Evolutionary conservation across 2,888 invertebrate species (phyloP), one percentile per base, ranked within the genome.

Genomic region (Chymomyza procnemis): DNA sequence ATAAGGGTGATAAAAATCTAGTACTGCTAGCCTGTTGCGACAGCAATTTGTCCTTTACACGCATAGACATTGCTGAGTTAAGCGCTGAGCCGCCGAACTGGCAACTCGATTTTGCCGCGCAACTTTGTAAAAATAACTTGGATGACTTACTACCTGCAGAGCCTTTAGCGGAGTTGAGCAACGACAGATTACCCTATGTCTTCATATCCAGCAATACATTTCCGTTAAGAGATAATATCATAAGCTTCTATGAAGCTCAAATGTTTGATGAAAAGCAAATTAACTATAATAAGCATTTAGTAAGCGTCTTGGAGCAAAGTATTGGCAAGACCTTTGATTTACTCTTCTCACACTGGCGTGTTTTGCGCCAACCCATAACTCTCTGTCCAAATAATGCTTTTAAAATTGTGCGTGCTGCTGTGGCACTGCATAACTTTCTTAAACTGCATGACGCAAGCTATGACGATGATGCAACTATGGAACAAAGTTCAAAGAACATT

Each of bases 21-120:
- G 16, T 65, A 2, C 21, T 74, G 12, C n/a, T 74, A 18, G 75
- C 75, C 30, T 65, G 72, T 19, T 74, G 74, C 18, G 75, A 74
- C 58, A 18, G 61, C 6, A 18, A 67, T 47, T 21, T 70, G 2
- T 61, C 59, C 54, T 74, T 74, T 8, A 54, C 26, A n/a, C 54
- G 47, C 12, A 30, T 74, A 19, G 71, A 70, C 16, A 62, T 71
- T 26, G 71, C 64, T 4, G 48, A 47, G n/a, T n/a, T n/a, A n/a
- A n/a, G 22, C 0, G 19, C 21, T 8, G 58, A 26, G n/a, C 26
- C 59, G 34, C 21, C 68, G 8, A 16, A 61, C 8, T 75, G 72
- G 75, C 48, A 71, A 6, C 52, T 47, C 4, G 48, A 68, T n/a
- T 75, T 75, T n/a, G 72, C 54, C 6, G 0, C n/a, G 1, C 52